Evolutionary conservation across 2,113 vertebrate genomes (phyloP), one percentile per base, ranked within the genome.

Genomic region (Triplophysa siluroides): DNA sequence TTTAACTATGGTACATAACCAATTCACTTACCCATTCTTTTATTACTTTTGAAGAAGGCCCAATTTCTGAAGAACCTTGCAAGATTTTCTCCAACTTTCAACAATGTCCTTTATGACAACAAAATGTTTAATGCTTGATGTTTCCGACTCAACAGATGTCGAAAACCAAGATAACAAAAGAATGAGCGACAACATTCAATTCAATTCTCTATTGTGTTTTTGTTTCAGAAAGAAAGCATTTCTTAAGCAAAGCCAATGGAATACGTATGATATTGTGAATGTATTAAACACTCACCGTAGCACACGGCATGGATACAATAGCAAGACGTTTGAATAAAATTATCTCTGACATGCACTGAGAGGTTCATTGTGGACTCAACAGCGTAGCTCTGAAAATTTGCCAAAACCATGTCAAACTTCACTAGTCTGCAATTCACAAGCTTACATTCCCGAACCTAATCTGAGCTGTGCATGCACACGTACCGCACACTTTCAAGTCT

Each of bases 381-480:
- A 45, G 29, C 6, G 14, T 21, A 8, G 72, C 33, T 18, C 56
- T 61, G n/a, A 61, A 74, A 45, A 61, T 7, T 21, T 3, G 26
- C 69, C 69, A 56, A 72, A 72, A 72, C 29, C 19, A 26, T 72
- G 69, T 58, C 69, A 72, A 56, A 58, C 50, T 33, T 19, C 26
- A 16, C 26, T 33, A 19, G 50, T 56, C 9, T 71, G 14, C 47
- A 13, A 50, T 58, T 60, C 0, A 21, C 54, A 60, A 23, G 54
- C 54, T 38, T 43, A 43, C 69, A 72, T 72, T 72, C 47, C 65
- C 21, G 24, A n/a, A 54, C 43, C 52, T 71, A 71, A 54, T 54
- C 19, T 23, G 54, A 21, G 29, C 23, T 21, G 58, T 24, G 13
- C 38, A 41, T 41, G 19, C 2, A 23, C 19, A 21, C 65, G 38